phyloP scores from a whole-genome alignment of 2,888 invertebrate species.

The Oligia fasciuncula region DNA sequence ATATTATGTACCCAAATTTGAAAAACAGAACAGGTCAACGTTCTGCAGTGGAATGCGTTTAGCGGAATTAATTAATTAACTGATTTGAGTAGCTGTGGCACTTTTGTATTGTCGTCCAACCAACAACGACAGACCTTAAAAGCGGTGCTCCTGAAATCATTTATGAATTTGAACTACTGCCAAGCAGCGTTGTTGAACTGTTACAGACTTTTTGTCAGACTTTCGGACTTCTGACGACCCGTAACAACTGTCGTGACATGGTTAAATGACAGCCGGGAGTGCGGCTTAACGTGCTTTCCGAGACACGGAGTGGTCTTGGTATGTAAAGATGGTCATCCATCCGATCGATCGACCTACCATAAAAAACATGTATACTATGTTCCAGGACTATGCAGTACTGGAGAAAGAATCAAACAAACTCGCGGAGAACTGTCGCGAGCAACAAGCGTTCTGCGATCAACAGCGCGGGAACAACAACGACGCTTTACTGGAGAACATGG shows the following conservation, averaged over 20 bases:
- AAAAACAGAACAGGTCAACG: neutral
- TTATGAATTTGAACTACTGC: neutral
- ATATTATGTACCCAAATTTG: neutral
- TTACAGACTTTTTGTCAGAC: no score
- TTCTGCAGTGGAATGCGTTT: neutral
- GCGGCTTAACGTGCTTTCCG: no score
- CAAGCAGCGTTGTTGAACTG: neutral
- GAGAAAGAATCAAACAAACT: constrained; percentile 84
- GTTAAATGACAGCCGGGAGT: no score
- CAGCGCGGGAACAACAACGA: constrained; percentile 90
- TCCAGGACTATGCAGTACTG: constrained; percentile 88
- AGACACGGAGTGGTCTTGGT: no score
- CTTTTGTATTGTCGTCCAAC: neutral
- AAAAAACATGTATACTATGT: neutral
- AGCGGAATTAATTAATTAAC: neutral
- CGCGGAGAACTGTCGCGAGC: constrained; percentile 89
- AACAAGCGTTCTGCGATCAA: constrained; percentile 90
- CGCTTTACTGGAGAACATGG: constrained; percentile 79
- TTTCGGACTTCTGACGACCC: no score
- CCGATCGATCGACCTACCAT: no score
- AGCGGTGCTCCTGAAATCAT: neutral
- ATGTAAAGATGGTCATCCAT: no score
- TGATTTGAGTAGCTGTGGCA: neutral
- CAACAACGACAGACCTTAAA: neutral
- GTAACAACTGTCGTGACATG: no score